Evolutionary conservation across 2,888 invertebrate genomes (phyloP).

Genomic region (Linyphia triangularis): DNA sequence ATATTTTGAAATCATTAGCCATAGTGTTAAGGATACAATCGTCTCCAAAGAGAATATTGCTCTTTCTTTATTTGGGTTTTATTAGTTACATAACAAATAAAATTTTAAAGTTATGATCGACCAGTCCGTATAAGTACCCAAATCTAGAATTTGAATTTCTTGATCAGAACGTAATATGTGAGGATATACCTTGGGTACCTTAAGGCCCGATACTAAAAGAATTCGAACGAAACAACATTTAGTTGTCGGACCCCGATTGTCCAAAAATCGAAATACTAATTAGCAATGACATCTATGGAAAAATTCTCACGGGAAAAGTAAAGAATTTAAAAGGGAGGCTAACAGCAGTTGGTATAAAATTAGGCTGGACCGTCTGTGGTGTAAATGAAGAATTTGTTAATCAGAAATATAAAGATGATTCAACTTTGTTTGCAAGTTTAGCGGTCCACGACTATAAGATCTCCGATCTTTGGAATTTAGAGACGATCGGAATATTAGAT

Average conservation of each 20-base stretch:
- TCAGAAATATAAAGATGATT: background rate
- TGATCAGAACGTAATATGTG: slow-evolving; percentile 11
- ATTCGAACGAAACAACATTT: slow-evolving; percentile 13
- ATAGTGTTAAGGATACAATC: background rate
- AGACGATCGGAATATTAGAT: slow-evolving; percentile 12
- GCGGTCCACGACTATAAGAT: background rate
- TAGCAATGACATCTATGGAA: slow-evolving; percentile 8
- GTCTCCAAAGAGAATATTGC: background rate
- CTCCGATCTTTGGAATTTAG: background rate
- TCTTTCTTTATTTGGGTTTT: background rate
- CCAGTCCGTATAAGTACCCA: background rate
- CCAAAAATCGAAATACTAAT: slow-evolving; percentile 26
- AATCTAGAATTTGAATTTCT: slow-evolving; percentile 10
- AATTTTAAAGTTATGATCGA: background rate
- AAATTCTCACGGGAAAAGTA: too few relatives aligned
- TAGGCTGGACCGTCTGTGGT: slow-evolving; percentile 24
- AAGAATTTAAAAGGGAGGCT: background rate
- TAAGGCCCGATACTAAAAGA: background rate
- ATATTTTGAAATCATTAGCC: background rate
- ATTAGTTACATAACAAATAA: background rate
- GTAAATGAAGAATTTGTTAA: background rate
- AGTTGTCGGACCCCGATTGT: background rate
- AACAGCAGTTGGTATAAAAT: background rate
- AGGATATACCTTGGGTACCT: background rate
- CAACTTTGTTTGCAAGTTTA: background rate